phyloP scores from a whole-genome alignment of 1,140 invertebrate genomes.

The Penaeus chinensis region DNA sequence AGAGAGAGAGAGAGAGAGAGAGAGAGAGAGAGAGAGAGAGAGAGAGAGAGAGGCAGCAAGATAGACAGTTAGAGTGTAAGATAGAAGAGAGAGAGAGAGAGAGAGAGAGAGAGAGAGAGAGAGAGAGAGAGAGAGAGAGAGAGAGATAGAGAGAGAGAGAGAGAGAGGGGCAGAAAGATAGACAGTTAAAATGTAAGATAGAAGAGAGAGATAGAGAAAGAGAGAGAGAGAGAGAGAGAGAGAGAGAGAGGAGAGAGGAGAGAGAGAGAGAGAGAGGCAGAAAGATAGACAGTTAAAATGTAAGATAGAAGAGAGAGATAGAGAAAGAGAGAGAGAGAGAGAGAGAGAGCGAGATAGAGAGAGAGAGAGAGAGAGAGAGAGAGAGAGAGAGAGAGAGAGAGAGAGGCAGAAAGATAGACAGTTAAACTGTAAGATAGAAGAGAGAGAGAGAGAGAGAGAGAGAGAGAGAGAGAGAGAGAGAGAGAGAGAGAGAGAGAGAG shows the following conservation, averaged over 20 bases:
- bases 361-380: not conserved
- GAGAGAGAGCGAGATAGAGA: too few relatives aligned
- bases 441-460: not conserved
- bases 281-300: too few relatives aligned
- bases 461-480: not conserved
- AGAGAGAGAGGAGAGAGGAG: conserved; percentile 8
- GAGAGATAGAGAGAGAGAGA: conserved; percentile 23
- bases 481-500: not conserved
- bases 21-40: conserved; percentile 30
- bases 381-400: not conserved
- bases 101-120: conserved; percentile 30
- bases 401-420: not conserved
- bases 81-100: conserved; percentile 24
- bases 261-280: not conserved
- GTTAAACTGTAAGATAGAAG: not conserved
- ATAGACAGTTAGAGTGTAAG: not conserved
- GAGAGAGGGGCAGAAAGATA: not conserved
- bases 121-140: conserved; percentile 42
- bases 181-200: not conserved
- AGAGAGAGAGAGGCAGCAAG: not conserved
- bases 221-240: conserved; percentile 21
- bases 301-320: too few relatives aligned
- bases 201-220: conserved; percentile 13
- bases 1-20: not conserved
- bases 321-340: too few relatives aligned